Evolutionary conservation across 2,888 invertebrate species (phyloP).

Genomic region (Drosophila eohydei): DNA sequence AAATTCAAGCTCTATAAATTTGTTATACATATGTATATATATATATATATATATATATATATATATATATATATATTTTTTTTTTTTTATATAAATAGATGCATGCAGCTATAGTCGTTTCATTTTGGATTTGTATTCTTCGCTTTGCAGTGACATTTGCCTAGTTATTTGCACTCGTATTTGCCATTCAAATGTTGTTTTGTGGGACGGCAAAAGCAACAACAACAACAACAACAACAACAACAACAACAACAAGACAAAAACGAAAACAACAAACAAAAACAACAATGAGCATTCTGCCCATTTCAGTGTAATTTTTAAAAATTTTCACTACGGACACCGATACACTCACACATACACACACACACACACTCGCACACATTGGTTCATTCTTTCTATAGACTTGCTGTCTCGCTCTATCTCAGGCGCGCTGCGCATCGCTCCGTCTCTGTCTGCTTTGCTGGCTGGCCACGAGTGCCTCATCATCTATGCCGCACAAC

Average conservation of each 20-base stretch:
- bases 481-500: constrained; percentile 40
- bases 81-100: too few relatives aligned
- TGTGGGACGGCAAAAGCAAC: constrained; percentile 18
- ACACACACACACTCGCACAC: background rate
- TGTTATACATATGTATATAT: too few relatives aligned
- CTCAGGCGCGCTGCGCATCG: too few relatives aligned
- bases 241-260: constrained; percentile 12
- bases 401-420: constrained; percentile 2
- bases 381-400: constrained; percentile 15
- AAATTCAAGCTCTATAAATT: background rate
- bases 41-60: background rate
- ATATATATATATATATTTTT: background rate
- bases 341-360: background rate
- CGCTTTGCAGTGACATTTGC: constrained; percentile 59
- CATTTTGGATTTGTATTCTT: constrained; percentile 22
- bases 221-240: constrained; percentile 14
- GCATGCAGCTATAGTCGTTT: constrained; percentile 6
- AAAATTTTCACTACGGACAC: constrained; percentile 36
- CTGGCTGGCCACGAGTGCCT: constrained; percentile 31
- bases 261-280: constrained; percentile 10
- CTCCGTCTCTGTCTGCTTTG: constrained; percentile 10
- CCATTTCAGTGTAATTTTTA: constrained; percentile 57
- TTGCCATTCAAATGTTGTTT: constrained; percentile 57
- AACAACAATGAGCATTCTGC: constrained; percentile 29
- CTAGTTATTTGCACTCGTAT: constrained; percentile 52